A percentile compares a stretch with the other conserved stretches of the same genome.
These are phyloP conservation scores for Tenrec ecaudatus DNA, from an alignment of 2,113 vertebrate species.

Conservation along the genomic window DNA sequence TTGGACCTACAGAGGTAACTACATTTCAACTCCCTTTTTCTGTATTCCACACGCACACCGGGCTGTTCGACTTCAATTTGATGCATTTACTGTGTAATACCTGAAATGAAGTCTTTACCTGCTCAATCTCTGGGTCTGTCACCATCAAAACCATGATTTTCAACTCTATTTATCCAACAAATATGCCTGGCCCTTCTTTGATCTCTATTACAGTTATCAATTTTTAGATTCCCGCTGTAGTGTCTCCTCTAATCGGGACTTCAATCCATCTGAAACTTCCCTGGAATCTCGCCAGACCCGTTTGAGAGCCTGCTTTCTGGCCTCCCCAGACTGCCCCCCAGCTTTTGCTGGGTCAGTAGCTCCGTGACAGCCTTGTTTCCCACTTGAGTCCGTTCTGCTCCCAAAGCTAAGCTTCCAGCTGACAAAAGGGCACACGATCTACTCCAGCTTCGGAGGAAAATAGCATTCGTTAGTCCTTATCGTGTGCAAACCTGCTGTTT, in stretches of 20 bases:
- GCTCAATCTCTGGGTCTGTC: not conserved
- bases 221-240: constrained; percentile 54
- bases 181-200: not conserved
- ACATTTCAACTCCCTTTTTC: constrained; percentile 32
- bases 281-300: not conserved
- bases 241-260: constrained; percentile 57
- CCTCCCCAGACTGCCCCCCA: not conserved
- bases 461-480: constrained; percentile 22
- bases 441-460: constrained; percentile 22
- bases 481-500: constrained; percentile 8
- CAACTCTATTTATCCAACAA: constrained; percentile 49
- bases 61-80: constrained; percentile 38
- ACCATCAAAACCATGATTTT: constrained; percentile 40
- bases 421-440: not conserved
- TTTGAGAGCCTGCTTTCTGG: not conserved
- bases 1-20: not conserved
- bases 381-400: constrained; percentile 4
- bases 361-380: not conserved
- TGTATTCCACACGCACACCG: not conserved
- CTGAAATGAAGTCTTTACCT: constrained; percentile 57
- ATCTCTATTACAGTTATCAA: constrained; percentile 33
- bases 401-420: constrained; percentile 29
- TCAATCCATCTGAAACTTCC: constrained; percentile 55
- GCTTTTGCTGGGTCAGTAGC: not conserved
- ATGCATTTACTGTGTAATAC: constrained; percentile 9